phyloP scores from a whole-genome alignment of 2,888 invertebrate species.

The Calameuta idolon region DNA sequence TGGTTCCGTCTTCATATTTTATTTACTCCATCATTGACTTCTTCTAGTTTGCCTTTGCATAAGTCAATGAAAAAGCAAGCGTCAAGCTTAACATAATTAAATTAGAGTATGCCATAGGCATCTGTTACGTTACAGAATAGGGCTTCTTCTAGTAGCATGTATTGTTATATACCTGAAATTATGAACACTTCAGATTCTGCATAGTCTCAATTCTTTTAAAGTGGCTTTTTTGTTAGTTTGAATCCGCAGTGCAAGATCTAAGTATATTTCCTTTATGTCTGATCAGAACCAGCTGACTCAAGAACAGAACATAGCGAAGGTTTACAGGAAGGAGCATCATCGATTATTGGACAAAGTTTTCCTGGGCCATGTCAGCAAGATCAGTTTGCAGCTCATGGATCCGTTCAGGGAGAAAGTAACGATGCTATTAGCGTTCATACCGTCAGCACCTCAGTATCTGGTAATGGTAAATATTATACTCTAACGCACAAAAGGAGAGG shows the following conservation, averaged over 20 bases:
- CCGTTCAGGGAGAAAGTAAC: conserved; percentile 56
- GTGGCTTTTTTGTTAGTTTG: neutral
- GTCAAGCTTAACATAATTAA: conserved; percentile 53
- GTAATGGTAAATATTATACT: conserved; percentile 54
- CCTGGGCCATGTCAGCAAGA: conserved; percentile 51
- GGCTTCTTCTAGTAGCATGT: conserved; percentile 56
- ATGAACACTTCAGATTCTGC: neutral
- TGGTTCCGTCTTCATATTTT: too few relatives aligned
- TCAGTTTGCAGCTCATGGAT: conserved; percentile 50
- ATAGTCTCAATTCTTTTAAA: neutral
- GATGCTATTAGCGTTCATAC: conserved; percentile 63
- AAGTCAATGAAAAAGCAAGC: too few relatives aligned
- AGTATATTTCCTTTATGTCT: conserved; percentile 17
- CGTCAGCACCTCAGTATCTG: conserved; percentile 62
- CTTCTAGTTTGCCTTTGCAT: too few relatives aligned
- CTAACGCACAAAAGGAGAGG: too few relatives aligned
- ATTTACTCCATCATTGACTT: too few relatives aligned
- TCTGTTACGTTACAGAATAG: conserved; percentile 58
- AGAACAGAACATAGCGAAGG: conserved; percentile 53
- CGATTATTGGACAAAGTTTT: conserved; percentile 44
- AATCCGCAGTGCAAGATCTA: neutral
- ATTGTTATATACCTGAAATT: conserved; percentile 20
- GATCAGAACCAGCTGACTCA: conserved; percentile 54
- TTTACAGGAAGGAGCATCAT: conserved; percentile 50
- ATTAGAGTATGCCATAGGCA: conserved; percentile 52